Percentiles rank a stretch among this genome's conserved stretches.
phyloP scores from a whole-genome alignment of 2,888 invertebrate species.

The Thereva nobilitata region DNA sequence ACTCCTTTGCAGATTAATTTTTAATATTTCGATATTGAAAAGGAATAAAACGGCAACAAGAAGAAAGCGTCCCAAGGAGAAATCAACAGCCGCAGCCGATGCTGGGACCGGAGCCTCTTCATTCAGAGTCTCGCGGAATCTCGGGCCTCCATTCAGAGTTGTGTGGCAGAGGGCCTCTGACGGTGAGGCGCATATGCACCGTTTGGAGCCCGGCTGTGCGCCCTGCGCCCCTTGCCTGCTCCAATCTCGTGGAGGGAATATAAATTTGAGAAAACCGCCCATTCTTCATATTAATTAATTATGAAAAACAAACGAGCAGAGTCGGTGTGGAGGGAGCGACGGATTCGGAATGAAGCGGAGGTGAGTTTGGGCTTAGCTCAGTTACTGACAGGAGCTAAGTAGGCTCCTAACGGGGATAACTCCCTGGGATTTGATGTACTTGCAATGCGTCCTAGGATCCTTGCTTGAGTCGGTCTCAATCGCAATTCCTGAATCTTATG shows the following conservation, averaged over 20 bases:
- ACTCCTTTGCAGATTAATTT: slow-evolving; percentile 33
- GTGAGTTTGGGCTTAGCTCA: not conserved
- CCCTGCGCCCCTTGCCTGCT: too few species aligned
- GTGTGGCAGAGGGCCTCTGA: too few species aligned
- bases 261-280: slow-evolving; percentile 28
- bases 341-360: not conserved
- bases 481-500: too few species aligned
- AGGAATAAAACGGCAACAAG: not conserved
- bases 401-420: too few species aligned
- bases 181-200: too few species aligned
- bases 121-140: slow-evolving; percentile 3
- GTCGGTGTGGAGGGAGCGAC: not conserved
- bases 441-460: too few species aligned
- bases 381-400: too few species aligned
- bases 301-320: slow-evolving; percentile 26
- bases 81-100: not conserved
- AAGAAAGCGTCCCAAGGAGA: not conserved
- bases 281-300: slow-evolving; percentile 37
- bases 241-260: slow-evolving; percentile 10
- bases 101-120: not conserved
- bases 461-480: too few species aligned
- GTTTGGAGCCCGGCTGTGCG: too few species aligned
- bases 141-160: too few species aligned
- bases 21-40: slow-evolving; percentile 30
- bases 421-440: too few species aligned